phyloP scores from a whole-genome alignment of 1,140 invertebrate species.

The Pseudomyrmex gracilis region DNA sequence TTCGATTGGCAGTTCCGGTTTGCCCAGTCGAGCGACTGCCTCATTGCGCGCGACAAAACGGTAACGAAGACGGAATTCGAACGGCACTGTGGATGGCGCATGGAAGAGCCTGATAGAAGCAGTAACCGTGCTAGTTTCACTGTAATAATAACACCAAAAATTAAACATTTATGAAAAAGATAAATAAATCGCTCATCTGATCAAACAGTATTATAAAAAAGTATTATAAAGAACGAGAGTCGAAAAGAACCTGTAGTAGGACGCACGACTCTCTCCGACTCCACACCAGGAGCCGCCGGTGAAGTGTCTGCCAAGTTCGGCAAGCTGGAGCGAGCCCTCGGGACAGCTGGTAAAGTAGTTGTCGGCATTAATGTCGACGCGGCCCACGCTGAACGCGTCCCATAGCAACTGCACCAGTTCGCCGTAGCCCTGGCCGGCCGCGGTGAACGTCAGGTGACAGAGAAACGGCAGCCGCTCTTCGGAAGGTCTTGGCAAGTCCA shows the following conservation, averaged over 20 bases:
- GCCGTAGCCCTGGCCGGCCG: constrained; percentile 92
- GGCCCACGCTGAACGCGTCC: constrained; percentile 93
- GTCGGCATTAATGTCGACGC: constrained; percentile 87
- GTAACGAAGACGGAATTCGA: constrained; percentile 92
- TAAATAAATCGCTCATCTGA: too few species aligned
- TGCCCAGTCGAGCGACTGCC: constrained; percentile 92
- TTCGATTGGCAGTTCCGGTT: constrained; percentile 89
- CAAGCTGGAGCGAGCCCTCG: constrained; percentile 93
- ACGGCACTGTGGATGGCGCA: constrained; percentile 88
- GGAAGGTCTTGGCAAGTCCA: constrained; percentile 89
- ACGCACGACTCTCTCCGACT: constrained; percentile 89
- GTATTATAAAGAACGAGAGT: neutral
- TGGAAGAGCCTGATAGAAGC: constrained; percentile 91
- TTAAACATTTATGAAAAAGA: too few species aligned
- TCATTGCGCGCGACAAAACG: constrained; percentile 90
- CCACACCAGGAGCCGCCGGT: constrained; percentile 95
- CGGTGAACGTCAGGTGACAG: constrained; percentile 95
- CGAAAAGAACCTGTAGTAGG: constrained; percentile 88
- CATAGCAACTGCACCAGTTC: constrained; percentile 94
- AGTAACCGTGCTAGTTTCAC: constrained; percentile 93
- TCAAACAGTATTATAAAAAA: too few species aligned
- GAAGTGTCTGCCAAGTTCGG: constrained; percentile 92
- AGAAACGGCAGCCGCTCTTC: constrained; percentile 92
- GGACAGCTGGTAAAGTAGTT: constrained; percentile 89
- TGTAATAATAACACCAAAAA: constrained; percentile 73